These are phyloP conservation scores for Lordiphosa andalusiaca DNA, from an alignment of 2,888 invertebrate species.

Conservation along the genomic window DNA sequence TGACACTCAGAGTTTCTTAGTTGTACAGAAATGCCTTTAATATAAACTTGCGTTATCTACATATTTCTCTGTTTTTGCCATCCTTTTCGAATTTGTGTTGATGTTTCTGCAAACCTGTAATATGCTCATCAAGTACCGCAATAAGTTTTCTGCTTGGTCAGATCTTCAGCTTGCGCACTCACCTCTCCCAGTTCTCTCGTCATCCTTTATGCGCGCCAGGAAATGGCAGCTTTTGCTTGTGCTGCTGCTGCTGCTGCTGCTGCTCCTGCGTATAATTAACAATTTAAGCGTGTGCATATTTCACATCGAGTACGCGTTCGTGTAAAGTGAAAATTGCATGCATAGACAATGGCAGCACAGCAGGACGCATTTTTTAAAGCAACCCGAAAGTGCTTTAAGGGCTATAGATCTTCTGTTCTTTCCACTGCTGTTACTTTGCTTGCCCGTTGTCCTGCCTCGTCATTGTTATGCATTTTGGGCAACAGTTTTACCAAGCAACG, in stretches of 20 bases:
- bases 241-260: too few relatives aligned
- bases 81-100: not conserved
- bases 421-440: not conserved
- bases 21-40: too few relatives aligned
- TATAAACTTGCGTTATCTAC: too few relatives aligned
- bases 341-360: conserved; percentile 21
- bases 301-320: conserved; percentile 38
- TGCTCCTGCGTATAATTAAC: conserved; percentile 63
- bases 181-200: too few relatives aligned
- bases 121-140: not conserved
- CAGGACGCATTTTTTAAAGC: conserved; percentile 20
- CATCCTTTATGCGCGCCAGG: conserved; percentile 17
- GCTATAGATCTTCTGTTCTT: not conserved
- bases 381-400: conserved; percentile 27
- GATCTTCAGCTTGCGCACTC: too few relatives aligned
- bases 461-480: conserved; percentile 28
- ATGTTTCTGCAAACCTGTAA: not conserved
- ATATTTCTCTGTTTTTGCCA: too few relatives aligned
- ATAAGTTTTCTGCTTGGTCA: not conserved
- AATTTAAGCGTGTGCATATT: conserved; percentile 55
- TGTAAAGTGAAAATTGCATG: conserved; percentile 38
- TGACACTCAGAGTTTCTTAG: too few relatives aligned
- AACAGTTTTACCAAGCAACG: conserved; percentile 41
- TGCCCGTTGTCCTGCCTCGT: conserved; percentile 9
- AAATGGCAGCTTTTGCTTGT: conserved; percentile 16